Evolutionary conservation across 2,888 invertebrate genomes (phyloP), one percentile per base, ranked within the genome.

Genomic region (Micoletzkya japonica): DNA sequence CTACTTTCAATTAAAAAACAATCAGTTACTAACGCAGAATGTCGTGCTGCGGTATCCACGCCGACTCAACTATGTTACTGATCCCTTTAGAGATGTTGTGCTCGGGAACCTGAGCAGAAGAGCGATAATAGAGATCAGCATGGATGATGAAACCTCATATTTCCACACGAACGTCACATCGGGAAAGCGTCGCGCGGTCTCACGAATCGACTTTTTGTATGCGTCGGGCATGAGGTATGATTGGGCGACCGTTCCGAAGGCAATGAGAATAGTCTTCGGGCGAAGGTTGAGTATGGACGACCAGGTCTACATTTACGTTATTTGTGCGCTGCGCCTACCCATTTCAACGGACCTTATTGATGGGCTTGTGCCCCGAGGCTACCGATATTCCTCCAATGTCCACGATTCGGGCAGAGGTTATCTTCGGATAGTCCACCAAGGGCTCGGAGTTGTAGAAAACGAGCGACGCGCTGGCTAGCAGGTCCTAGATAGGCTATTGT

Each of bases 331-430:
- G n/a, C n/a, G n/a, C n/a, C n/a, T n/a, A n/a, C n/a, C n/a, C n/a
- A n/a, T n/a, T n/a, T n/a, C n/a, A n/a, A n/a, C n/a, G 4, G 28
- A 63, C 63, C 50, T 49, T 7, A 28, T 63, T 63, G 6, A 63
- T 24, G 1, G 50, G 49, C 14, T 24, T 34, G 63, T 49, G 63
- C 32, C 26, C 63, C 24, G 63, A 49, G 7, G 50, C 17, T 1
- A 50, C 50, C 14, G 59, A 37, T 14, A 63, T 63, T 49, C 63
- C 63, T 50, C 63, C 63, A 34, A 32, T 50, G 20, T 63, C 63
- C 24, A 63, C 50, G 1, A 50, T 26, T 49, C 63, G 20, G 1
- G 63, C 63, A 1, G 63, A 63, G 2, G 63, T 63, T 3, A 63
- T 49, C 50, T 63, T 63, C 1, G 63, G 63, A 28, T 50, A 63